Base-by-base conservation (phyloP, 2,797 vertebrate genomes). In the Poeciliopsis presidionis region DNA sequence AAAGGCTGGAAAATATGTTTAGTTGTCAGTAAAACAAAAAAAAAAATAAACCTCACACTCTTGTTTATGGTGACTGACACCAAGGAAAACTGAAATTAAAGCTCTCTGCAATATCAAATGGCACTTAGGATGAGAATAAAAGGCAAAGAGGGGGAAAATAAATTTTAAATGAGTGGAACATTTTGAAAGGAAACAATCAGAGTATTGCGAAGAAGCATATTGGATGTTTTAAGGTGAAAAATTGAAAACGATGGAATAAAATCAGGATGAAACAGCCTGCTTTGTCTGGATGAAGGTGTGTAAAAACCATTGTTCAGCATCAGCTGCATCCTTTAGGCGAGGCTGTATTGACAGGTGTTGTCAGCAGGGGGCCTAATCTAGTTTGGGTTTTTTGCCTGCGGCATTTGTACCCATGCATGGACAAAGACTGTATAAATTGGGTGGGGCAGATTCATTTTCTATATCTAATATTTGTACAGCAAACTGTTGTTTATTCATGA, bases 331-430 rank as follows among this genome's bases (percentile, higher is more conserved):
- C 92, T 90, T 81, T 73, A 87, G 91, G 88, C 78, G 0, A 84
- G 90, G 57, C 76, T 75, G 86, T 90, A 92, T 90, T 88, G 90
- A 92, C 91, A 90, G 88, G 86, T 90, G 87, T 90, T 79, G 39
- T 89, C 92, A 88, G 84, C 90, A 88, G 90, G 87, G 86, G 84
- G 84, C 57, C 79, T 90, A 90, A 92, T 90, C 77, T 84, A 80
- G 90, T 91, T 90, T 87, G 63, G 74, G 80, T 65, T 45, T 81
- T 39, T 89, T 2, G 81, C 91, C 85, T 46, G 61, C 65, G 80
- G 92, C 81, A 1, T 86, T 89, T 89, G 71, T 86, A 73, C 70
- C 57, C 69, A 72, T 43, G 80, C 78, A 45, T 33, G 30, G 45
- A 25, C 41, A 61, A 45, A 76, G 33, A 28, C 72, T 41, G 33